Evolutionary conservation across 2,797 vertebrate genomes (phyloP), one percentile per base, ranked within the genome.

Genomic region (Momotus momota): DNA sequence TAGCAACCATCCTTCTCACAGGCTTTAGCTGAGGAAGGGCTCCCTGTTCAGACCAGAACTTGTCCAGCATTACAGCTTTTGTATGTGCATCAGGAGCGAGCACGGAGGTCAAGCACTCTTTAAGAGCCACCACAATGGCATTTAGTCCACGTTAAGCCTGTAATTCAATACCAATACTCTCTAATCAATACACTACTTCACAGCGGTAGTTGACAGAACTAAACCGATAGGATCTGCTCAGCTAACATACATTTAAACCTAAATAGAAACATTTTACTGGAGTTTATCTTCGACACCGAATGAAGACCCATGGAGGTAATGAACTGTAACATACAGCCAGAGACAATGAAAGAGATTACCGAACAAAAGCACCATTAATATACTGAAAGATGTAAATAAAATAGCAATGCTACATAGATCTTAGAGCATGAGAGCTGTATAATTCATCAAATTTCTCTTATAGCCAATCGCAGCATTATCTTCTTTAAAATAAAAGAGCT

Each of bases 151-250:
- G 25, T 90, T 96, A 94, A 95, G 80, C 74, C 93, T 94, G 82
- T 91, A 94, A 96, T 96, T 94, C 91, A 96, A 95, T 92, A 87
- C 91, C 85, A 67, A 91, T 93, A 91, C 83, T 90, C 92, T 86
- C 89, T 96, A 90, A 94, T 92, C 92, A 90, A 97, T 97, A 95
- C 66, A 46, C 73, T 57, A 45, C 81, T 95, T 81, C 71, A 71
- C 81, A 91, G 91, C 14, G 1, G 86, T 83, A 87, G 80, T 85
- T 90, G 92, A 94, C 73, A 94, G 74, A 95, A 78, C 90, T 81
- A 65, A 92, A 90, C 81, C 79, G 86, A 96, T 90, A 94, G 64
- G 49, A 96, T 95, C 92, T 88, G 80, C 79, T 93, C 86, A 88
- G 73, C 91, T 91, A 92, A 93, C 73, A 67, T 33, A 57, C 11